These are phyloP conservation scores for Pissodes strobi DNA, from an alignment of 1,140 invertebrate species.

Conservation along the genomic window DNA sequence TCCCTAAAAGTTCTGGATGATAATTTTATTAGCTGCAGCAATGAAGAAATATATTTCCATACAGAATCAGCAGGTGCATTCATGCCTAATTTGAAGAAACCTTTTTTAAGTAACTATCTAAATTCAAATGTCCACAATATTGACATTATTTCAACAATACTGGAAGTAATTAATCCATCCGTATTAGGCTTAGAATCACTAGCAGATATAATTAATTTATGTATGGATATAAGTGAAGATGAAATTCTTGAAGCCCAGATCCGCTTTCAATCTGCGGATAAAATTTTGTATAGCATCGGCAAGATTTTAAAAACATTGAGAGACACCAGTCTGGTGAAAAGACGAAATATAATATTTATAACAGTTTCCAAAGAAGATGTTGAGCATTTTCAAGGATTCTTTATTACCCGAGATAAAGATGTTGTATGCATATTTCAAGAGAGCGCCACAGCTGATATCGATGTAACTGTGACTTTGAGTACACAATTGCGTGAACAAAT, in stretches of 20 bases:
- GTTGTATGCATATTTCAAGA: constrained; percentile 1
- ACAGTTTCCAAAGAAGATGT: constrained; percentile 15
- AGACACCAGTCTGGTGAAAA: background rate
- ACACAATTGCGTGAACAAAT: constrained; percentile 6
- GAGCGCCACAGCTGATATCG: background rate
- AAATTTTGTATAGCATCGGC: constrained; percentile 9
- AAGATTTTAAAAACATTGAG: constrained; percentile 1
- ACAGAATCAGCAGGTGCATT: too few species aligned
- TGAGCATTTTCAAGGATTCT: constrained; percentile 11
- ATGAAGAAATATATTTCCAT: too few species aligned
- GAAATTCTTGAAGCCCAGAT: background rate
- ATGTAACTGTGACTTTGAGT: constrained; percentile 9
- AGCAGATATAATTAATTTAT: constrained; percentile 3
- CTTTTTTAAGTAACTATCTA: too few species aligned
- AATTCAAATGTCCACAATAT: background rate
- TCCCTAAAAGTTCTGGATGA: too few species aligned
- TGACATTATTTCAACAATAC: background rate
- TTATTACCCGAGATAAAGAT: constrained; percentile 2
- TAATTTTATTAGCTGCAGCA: too few species aligned
- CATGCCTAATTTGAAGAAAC: too few species aligned
- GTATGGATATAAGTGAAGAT: constrained; percentile 1
- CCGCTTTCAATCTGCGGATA: background rate
- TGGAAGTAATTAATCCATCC: background rate
- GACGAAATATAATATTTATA: constrained; percentile 13
- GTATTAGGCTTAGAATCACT: background rate